Percentiles rank a stretch among this genome's conserved stretches.
Evolutionary conservation across 2,888 invertebrate species (phyloP).

Genomic region (Thera obeliscata): DNA sequence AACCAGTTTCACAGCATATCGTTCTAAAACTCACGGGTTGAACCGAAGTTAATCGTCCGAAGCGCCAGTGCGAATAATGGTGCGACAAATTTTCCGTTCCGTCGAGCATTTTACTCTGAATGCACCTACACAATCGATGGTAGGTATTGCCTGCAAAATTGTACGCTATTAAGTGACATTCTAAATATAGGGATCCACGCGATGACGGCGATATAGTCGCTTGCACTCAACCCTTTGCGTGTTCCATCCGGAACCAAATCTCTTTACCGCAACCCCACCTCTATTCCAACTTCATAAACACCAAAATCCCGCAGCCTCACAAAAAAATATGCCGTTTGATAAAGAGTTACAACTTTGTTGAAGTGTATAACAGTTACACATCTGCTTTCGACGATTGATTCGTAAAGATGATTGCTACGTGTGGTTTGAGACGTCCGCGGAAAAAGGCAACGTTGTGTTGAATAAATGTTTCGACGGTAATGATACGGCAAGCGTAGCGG

Average conservation of each 20-base stretch:
- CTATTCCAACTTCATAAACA: constrained; percentile 37
- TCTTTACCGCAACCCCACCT: constrained; percentile 41
- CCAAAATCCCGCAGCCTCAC: constrained; percentile 31
- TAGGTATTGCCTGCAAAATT: constrained; percentile 79
- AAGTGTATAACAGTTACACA: constrained; percentile 75
- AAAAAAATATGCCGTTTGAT: constrained; percentile 36
- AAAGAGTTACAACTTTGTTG: constrained; percentile 67
- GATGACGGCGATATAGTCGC: constrained; percentile 67
- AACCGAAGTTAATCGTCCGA: constrained; percentile 78
- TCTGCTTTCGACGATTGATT: constrained; percentile 51
- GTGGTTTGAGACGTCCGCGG: constrained; percentile 67
- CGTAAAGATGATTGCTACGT: constrained; percentile 59
- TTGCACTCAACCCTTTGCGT: constrained; percentile 65
- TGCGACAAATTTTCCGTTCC: constrained; percentile 81
- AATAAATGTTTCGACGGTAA: constrained; percentile 71
- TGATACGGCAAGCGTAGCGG: constrained; percentile 65
- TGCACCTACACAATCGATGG: constrained; percentile 78
- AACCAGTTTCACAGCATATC: constrained; percentile 52
- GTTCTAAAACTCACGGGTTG: constrained; percentile 59
- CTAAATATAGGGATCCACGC: constrained; percentile 78
- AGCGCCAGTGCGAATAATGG: constrained; percentile 79
- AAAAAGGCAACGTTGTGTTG: constrained; percentile 60
- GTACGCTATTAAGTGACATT: constrained; percentile 80
- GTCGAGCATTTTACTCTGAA: constrained; percentile 81
- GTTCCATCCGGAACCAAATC: constrained; percentile 47